Evolutionary conservation across 2,797 vertebrate genomes (phyloP).

Genomic region (Eulemur rubriventer): DNA sequence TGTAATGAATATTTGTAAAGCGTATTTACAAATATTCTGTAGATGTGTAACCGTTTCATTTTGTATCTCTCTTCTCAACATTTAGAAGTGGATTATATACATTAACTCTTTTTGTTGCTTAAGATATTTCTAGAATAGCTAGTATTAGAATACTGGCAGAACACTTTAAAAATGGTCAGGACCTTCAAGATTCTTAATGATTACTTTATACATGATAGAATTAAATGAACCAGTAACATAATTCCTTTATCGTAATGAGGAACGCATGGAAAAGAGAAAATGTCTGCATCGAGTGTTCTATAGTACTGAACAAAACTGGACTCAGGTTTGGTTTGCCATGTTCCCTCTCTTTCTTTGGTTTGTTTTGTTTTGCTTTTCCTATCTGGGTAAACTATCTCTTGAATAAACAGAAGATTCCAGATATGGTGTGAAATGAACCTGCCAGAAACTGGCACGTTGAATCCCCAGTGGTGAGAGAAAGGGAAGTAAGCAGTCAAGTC

Average conservation of each 20-base stretch:
- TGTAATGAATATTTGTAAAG: background rate
- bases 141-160: background rate
- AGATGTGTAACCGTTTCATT: background rate
- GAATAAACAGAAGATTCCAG: background rate
- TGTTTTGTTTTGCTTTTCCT: background rate
- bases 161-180: background rate
- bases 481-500: background rate
- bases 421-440: background rate
- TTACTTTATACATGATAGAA: background rate
- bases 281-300: background rate
- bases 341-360: background rate
- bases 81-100: background rate
- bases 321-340: background rate
- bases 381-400: background rate
- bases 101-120: background rate
- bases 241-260: background rate
- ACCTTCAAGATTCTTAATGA: background rate
- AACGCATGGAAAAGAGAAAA: background rate
- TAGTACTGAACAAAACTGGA: background rate
- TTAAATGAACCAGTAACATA: background rate
- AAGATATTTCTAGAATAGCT: background rate
- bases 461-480: background rate
- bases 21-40: background rate
- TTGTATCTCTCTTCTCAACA: background rate
- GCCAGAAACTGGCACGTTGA: background rate